phyloP scores from a whole-genome alignment of 2,888 invertebrate genomes.

The Lysandra bellargus region DNA sequence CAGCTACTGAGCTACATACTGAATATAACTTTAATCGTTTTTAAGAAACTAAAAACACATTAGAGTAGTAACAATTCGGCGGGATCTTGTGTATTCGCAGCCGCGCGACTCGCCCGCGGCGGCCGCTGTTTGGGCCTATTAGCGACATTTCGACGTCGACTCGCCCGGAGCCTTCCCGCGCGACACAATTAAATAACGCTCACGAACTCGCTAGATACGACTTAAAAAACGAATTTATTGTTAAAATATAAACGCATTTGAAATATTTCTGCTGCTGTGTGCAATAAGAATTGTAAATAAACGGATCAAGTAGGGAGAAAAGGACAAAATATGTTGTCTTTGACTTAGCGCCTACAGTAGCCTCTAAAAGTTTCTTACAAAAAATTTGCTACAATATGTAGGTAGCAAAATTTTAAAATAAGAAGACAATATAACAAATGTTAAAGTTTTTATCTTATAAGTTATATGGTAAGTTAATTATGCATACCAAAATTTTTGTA shows the following conservation, averaged over 20 bases:
- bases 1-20: not conserved
- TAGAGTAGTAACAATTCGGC: not conserved
- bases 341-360: too few species aligned
- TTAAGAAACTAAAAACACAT: not conserved
- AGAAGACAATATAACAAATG: too few species aligned
- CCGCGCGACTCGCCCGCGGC: not conserved
- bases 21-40: not conserved
- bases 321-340: too few species aligned
- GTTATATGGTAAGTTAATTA: not conserved
- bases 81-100: not conserved
- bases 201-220: not conserved
- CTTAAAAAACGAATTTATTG: not conserved
- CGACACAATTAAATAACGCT: not conserved
- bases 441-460: not conserved
- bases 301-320: too few species aligned
- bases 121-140: constrained; percentile 2
- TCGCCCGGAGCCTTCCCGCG: not conserved
- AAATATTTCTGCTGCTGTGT: too few species aligned
- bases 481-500: not conserved
- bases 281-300: too few species aligned
- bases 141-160: constrained; percentile 8
- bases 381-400: too few species aligned
- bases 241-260: not conserved
- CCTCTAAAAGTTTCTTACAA: too few species aligned
- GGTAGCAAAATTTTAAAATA: too few species aligned